Percentiles rank a stretch among this genome's conserved stretches.
These are phyloP conservation scores for Meriones psammophilus DNA, from an alignment of 2,797 vertebrate species.

Conservation along the genomic window DNA sequence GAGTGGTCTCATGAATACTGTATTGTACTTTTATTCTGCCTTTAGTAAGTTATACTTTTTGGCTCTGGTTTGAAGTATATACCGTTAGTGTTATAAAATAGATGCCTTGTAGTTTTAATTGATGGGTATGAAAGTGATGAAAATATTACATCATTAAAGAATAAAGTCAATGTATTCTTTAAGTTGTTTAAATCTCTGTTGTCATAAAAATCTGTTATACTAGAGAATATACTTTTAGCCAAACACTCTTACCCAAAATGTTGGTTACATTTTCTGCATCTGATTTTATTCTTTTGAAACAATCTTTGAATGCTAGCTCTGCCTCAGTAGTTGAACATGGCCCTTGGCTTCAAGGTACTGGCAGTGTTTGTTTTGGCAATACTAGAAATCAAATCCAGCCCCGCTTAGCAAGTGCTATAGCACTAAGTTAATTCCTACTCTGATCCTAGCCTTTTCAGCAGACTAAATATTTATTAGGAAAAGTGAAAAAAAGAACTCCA, in stretches of 20 bases:
- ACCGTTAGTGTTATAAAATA: conserved; percentile 38
- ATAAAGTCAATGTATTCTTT: conserved; percentile 32
- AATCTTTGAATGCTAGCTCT: conserved; percentile 38
- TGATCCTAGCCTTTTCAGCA: not conserved
- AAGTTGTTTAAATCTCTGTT: conserved; percentile 14
- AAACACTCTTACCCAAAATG: not conserved
- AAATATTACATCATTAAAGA: conserved; percentile 36
- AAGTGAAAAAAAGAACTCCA: not conserved
- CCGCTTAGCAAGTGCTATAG: not conserved
- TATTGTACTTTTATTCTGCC: not conserved
- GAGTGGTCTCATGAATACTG: conserved; percentile 15
- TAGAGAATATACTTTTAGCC: not conserved
- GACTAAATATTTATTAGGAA: not conserved
- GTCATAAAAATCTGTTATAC: not conserved
- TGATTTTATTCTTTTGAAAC: conserved; percentile 15
- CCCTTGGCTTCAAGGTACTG: not conserved
- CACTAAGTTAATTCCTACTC: not conserved
- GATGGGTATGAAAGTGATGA: conserved; percentile 36
- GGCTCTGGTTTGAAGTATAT: not conserved
- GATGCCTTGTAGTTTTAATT: conserved; percentile 9
- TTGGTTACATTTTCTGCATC: not conserved
- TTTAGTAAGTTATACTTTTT: conserved; percentile 18
- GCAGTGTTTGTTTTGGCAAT: not conserved
- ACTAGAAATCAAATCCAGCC: not conserved
- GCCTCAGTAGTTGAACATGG: not conserved